Evolutionary conservation across 2,888 invertebrate species (phyloP).

Genomic region (Cataglyphis livida): DNA sequence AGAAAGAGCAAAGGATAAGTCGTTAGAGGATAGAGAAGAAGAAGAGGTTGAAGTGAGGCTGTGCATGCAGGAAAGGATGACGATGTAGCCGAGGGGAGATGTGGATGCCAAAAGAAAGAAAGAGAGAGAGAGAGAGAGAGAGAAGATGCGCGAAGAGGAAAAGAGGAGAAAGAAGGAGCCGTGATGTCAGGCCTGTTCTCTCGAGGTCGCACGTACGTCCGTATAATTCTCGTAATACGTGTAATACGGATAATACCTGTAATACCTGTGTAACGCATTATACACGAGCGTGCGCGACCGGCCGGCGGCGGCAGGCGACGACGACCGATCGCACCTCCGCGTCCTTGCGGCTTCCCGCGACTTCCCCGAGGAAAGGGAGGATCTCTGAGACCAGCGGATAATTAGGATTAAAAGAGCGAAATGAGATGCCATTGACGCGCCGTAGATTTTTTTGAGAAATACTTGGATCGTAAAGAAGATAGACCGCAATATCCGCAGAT

Average conservation of each 20-base stretch:
- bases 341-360: slow-evolving; percentile 67
- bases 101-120: neutral
- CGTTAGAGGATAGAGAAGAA: slow-evolving; percentile 11
- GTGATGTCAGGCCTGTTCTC: slow-evolving; percentile 68
- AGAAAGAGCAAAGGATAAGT: slow-evolving; percentile 35
- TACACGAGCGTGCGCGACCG: slow-evolving; percentile 75
- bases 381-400: slow-evolving; percentile 22
- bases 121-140: slow-evolving; percentile 41
- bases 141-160: slow-evolving; percentile 49
- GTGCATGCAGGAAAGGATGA: slow-evolving; percentile 41
- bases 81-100: slow-evolving; percentile 16
- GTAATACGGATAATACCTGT: slow-evolving; percentile 84
- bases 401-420: slow-evolving; percentile 35
- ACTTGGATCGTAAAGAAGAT: neutral
- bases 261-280: slow-evolving; percentile 82
- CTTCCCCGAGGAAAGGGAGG: slow-evolving; percentile 58
- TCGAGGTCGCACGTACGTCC: slow-evolving; percentile 82
- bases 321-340: slow-evolving; percentile 64
- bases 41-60: slow-evolving; percentile 42
- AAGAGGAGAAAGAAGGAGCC: slow-evolving; percentile 66
- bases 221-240: slow-evolving; percentile 83
- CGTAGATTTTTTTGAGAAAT: neutral
- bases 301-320: slow-evolving; percentile 55
- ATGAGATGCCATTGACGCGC: slow-evolving; percentile 10
- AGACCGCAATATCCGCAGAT: neutral